A percentile compares a stretch with the other conserved stretches of the same genome.
phyloP scores from a whole-genome alignment of 1,140 invertebrate species.

The Portunus trituberculatus region DNA sequence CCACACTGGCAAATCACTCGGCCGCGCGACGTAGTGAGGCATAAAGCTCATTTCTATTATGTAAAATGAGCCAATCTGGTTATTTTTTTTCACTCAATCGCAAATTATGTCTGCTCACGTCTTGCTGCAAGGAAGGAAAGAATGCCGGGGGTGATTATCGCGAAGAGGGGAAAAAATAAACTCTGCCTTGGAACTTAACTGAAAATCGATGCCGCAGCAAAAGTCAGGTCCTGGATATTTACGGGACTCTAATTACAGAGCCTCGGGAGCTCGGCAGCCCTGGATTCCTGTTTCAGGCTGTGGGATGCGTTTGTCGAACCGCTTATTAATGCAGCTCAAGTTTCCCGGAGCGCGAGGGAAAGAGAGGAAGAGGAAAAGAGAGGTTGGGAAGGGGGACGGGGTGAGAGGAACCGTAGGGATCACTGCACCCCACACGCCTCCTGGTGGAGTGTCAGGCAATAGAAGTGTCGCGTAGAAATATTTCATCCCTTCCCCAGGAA shows the following conservation, averaged over 20 bases:
- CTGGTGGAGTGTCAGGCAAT: background rate
- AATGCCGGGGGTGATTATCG: conserved; percentile 10
- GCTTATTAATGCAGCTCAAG: conserved; percentile 22
- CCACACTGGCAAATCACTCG: background rate
- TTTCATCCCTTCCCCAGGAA: background rate
- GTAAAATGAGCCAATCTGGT: background rate
- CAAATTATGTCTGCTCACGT: conserved; percentile 21
- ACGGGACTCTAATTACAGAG: conserved; percentile 1
- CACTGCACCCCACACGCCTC: background rate
- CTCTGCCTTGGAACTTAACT: conserved; percentile 8
- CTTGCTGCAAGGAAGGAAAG: background rate
- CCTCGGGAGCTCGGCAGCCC: background rate
- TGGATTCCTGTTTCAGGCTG: background rate
- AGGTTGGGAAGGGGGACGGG: background rate
- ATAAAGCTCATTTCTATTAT: conserved; percentile 15
- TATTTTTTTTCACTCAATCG: background rate
- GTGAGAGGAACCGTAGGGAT: too few relatives aligned
- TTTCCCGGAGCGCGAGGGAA: background rate
- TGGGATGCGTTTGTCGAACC: conserved; percentile 7
- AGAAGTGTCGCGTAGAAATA: background rate
- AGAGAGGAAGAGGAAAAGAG: conserved; percentile 35
- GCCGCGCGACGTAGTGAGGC: background rate
- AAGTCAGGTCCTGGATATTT: conserved; percentile 3
- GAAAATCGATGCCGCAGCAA: conserved; percentile 10
- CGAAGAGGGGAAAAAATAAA: background rate